These are phyloP conservation scores for Dicentrarchus labrax DNA, from an alignment of 2,113 vertebrate genomes.

Conservation along the genomic window DNA sequence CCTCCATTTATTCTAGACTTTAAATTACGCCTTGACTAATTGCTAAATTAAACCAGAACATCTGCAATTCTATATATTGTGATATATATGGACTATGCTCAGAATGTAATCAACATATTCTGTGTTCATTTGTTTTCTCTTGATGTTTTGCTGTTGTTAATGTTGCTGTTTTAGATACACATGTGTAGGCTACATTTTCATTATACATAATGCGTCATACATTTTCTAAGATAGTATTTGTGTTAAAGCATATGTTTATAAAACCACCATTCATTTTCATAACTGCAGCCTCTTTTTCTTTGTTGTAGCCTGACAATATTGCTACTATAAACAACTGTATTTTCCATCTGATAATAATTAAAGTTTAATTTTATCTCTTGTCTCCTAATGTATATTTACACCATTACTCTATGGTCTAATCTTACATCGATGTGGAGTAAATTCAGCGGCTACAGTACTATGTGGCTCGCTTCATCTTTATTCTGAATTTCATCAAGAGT, in stretches of 20 bases:
- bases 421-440: slow-evolving; percentile 35
- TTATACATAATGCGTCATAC: slow-evolving; percentile 11
- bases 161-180: slow-evolving; percentile 19
- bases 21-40: slow-evolving; percentile 20
- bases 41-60: slow-evolving; percentile 37
- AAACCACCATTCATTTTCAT: slow-evolving; percentile 4
- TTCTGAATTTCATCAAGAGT: slow-evolving; percentile 69
- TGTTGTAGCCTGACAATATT: slow-evolving; percentile 4
- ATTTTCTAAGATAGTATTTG: not conserved
- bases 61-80: slow-evolving; percentile 8
- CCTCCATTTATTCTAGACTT: slow-evolving; percentile 11
- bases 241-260: not conserved
- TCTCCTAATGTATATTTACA: not conserved
- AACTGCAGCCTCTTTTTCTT: not conserved
- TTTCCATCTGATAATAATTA: slow-evolving; percentile 29
- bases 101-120: slow-evolving; percentile 11
- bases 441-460: slow-evolving; percentile 37
- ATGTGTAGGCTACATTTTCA: slow-evolving; percentile 6
- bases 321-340: not conserved
- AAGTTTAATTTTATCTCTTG: slow-evolving; percentile 9
- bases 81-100: not conserved
- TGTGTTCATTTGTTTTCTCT: slow-evolving; percentile 14
- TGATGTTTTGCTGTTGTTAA: slow-evolving; percentile 4
- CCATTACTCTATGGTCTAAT: slow-evolving; percentile 2
- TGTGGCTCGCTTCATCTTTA: slow-evolving; percentile 57